Evolutionary conservation across 2,888 invertebrate species (phyloP).

Genomic region (Hypselothyrea guttata): DNA sequence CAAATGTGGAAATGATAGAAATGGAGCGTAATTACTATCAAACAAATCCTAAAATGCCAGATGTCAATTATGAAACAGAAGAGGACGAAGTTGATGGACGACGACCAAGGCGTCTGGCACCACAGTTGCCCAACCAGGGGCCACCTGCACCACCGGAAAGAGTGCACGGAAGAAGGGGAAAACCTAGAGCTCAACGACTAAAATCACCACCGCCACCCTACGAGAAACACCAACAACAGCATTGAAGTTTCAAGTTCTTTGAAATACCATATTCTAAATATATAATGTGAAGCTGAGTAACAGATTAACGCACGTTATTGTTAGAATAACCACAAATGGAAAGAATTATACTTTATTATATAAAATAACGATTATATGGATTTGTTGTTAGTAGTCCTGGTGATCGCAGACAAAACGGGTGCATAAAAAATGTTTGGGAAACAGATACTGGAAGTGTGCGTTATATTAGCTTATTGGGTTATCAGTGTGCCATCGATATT

Average conservation of each 20-base stretch:
- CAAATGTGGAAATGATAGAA: not conserved
- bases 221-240: not conserved
- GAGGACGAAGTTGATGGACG: not conserved
- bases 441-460: constrained; percentile 33
- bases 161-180: not conserved
- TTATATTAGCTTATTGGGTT: constrained; percentile 28
- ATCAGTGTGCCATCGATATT: constrained; percentile 3
- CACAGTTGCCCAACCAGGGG: not conserved
- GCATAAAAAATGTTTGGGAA: constrained; percentile 30
- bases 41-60: not conserved
- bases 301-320: no score
- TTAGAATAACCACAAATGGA: no score
- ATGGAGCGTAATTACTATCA: not conserved
- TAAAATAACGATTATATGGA: no score
- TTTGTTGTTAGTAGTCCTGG: not conserved
- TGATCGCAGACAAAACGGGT: not conserved
- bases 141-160: not conserved
- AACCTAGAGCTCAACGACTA: not conserved
- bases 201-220: constrained; percentile 16
- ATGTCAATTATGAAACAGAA: not conserved
- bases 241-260: not conserved
- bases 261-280: not conserved
- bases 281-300: no score
- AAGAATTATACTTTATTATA: no score
- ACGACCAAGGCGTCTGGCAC: not conserved